Evolutionary conservation across 2,113 vertebrate genomes (phyloP).

Genomic region (Vulpes ferrilata): DNA sequence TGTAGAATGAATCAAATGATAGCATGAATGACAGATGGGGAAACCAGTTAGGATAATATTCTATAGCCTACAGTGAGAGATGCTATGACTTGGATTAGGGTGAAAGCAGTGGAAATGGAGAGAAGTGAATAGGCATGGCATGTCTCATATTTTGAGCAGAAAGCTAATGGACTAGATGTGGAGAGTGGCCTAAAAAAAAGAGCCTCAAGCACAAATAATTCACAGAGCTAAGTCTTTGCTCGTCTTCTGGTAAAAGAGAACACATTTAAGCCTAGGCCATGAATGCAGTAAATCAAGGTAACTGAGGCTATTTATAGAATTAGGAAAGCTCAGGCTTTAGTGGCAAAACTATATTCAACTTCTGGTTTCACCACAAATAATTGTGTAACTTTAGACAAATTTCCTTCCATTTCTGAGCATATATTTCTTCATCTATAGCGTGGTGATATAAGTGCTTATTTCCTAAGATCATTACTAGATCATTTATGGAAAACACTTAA

Average conservation of each 20-base stretch:
- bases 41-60: not conserved
- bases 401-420: not conserved
- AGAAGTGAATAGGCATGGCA: not conserved
- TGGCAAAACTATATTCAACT: conserved; percentile 10
- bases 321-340: not conserved
- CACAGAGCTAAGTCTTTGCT: not conserved
- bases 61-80: not conserved
- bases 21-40: not conserved
- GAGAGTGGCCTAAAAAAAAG: not conserved
- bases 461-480: not conserved
- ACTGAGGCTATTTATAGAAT: not conserved
- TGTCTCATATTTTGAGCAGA: not conserved
- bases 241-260: conserved; percentile 6
- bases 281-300: not conserved
- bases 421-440: not conserved
- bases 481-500: conserved; percentile 43
- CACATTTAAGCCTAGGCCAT: not conserved
- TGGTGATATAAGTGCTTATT: not conserved
- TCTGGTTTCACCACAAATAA: not conserved
- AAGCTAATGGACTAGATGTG: not conserved
- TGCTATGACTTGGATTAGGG: not conserved
- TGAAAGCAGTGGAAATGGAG: not conserved
- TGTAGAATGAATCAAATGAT: not conserved
- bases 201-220: not conserved
- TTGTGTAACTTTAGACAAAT: not conserved